Evolutionary conservation across 2,888 invertebrate genomes (phyloP), one percentile per base, ranked within the genome.

Genomic region (Cerastis leucographa): DNA sequence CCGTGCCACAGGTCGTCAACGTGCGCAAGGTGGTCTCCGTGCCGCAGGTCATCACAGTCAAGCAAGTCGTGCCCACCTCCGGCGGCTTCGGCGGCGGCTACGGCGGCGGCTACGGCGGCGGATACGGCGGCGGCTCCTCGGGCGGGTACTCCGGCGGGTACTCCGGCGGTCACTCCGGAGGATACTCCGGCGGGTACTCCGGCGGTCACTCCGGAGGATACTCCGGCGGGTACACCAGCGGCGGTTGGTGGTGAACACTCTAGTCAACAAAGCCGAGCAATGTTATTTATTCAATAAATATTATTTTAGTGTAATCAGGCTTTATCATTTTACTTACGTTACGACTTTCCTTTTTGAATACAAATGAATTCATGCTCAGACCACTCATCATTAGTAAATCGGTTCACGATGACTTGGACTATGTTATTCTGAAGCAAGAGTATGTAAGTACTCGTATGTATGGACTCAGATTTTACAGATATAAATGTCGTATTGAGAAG

Each of bases 11-110:
- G 76, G 90, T 92, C 22, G 87, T 92, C 78, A 81, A 84, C 68
- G 92, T 93, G 44, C 92, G 89, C 78, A 94, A 92, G 85, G 88
- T 92, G 49, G 90, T 95, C 83, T 92, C 93, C 80, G 92, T 90
- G 64, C 94, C 93, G 54, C 92, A 92, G 85, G 91, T 93, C 78
- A 91, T 95, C 83, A 89, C 92, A 68, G 94, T 92, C 80, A 89
- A 92, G 80, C 90, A 92, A 85, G 85, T 92, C 14, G 88, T 90
- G 71, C 86, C 91, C 71, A 79, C 42, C 62, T 62, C 62, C 62
- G 40, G 62, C 62, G 62, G 62, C 22, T 90, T 90, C 66, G 65
- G 71, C 46, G 78, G 85, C 40, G 79, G 80, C 3, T 61, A 56
- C 76, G 72, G 80, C 51, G 78, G 76, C 14, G 78, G 82, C 11